Evolutionary conservation across 2,797 vertebrate species (phyloP), one percentile per base, ranked within the genome.

Genomic region (Chaunax sp.): DNA sequence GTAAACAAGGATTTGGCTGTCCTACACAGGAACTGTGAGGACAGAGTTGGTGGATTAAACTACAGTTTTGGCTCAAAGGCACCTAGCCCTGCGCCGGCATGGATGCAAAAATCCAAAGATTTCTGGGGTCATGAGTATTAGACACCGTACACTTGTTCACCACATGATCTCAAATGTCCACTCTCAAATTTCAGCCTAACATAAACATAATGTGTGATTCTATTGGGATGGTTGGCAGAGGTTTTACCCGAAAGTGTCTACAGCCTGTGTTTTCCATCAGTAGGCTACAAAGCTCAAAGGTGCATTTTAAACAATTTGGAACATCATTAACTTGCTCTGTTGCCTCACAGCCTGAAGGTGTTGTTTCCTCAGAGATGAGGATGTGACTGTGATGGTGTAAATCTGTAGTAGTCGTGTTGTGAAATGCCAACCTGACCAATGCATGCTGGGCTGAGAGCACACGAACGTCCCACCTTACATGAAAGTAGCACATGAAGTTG

Each of bases 1-100:
- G 87, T 89, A 91, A 90, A 89, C 78, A 86, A 80, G 83, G 85
- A 87, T 83, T 85, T 91, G 90, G 84, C 87, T 55, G 84, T 70
- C 85, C 87, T 87, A 87, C 86, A 83, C 4, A 1, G 72, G 78
- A 83, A 85, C 38, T 47, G 84, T 85, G 87, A 87, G 90, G 88
- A 87, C 89, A 87, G 63, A 82, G 70, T 74, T 52, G 64, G 74
- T 72, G 86, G 90, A 92, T 92, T 92, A 88, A 85, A 83, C 69
- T 18, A 64, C 72, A 37, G 71, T 87, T 89, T 85, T 86, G 87
- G 87, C 83, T 55, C 43, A 77, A 80, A 82, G 74, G 69, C 74
- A 82, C 74, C 79, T 73, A 54, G 63, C 68, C 70, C n/a, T 56
- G 62, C 63, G 62, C 74, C 11, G 16, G 71, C 55, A 56, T 33